A percentile compares a stretch with the other conserved stretches of the same genome.
Conservation (phyloP, 92 coral and sea anemone genomes). For the Porites cylindrica region DNA sequence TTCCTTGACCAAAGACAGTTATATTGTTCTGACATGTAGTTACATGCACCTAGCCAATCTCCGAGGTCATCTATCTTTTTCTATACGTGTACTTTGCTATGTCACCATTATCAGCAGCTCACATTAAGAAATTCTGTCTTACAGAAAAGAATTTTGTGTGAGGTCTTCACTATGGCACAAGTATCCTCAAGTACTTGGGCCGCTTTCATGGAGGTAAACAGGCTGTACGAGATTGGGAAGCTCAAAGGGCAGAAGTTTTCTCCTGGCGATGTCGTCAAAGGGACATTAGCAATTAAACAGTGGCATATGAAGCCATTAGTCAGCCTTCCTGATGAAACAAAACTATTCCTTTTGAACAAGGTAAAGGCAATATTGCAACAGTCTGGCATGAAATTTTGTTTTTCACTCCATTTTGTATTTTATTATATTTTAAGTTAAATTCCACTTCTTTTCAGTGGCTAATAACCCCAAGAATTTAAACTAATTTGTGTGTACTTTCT, state of each 20-base stretch:
- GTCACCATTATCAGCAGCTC: constrained; percentile 3
- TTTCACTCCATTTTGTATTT: neutral
- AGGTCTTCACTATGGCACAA: constrained; percentile 21
- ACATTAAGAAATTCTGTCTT: neutral
- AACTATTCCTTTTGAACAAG: constrained; percentile 9
- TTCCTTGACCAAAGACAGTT: constrained; percentile 11
- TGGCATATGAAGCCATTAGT: constrained; percentile 6
- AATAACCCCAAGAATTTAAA: neutral
- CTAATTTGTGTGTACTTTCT: neutral
- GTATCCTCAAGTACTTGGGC: constrained; percentile 1
- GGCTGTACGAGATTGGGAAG: constrained; percentile 17
- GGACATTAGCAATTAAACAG: constrained; percentile 10
- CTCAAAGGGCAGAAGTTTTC: neutral
- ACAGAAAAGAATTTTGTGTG: constrained; percentile 26
- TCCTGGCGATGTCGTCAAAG: neutral
- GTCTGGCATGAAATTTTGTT: neutral
- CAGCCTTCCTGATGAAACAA: constrained; percentile 16
- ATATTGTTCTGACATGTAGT: neutral
- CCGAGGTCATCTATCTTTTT: neutral
- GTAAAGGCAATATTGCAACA: neutral
- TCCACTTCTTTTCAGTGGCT: constrained; percentile 2
- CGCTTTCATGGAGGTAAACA: constrained; percentile 15
- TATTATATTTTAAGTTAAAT: neutral
- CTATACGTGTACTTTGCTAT: neutral
- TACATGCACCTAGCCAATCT: neutral